Conservation (phyloP, 1,140 invertebrate genomes). For the Scaptodrosophila lebanonensis region DNA sequence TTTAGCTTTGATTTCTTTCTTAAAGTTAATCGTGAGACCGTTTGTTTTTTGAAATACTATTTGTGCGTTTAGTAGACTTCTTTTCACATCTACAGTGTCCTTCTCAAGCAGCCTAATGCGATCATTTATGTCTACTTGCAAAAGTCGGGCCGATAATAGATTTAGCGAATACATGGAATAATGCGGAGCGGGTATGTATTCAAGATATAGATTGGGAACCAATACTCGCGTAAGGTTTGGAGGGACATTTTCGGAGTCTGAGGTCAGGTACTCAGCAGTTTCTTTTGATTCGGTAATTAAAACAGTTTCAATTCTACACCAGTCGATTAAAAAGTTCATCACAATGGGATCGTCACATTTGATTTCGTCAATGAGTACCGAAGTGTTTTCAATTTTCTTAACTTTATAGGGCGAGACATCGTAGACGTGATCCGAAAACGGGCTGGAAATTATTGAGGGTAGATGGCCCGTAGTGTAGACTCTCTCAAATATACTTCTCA, state of each 20-base stretch:
- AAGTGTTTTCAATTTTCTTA: slow-evolving; percentile 44
- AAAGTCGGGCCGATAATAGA: slow-evolving; percentile 77
- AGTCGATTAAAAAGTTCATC: slow-evolving; percentile 91
- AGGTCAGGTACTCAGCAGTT: slow-evolving; percentile 82
- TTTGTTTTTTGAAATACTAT: too few relatives aligned
- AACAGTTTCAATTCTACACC: slow-evolving; percentile 83
- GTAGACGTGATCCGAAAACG: slow-evolving; percentile 82
- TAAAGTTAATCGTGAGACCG: too few relatives aligned
- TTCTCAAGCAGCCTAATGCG: slow-evolving; percentile 77
- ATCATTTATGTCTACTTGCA: slow-evolving; percentile 83
- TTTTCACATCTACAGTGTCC: too few relatives aligned
- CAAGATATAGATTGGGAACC: slow-evolving; percentile 79
- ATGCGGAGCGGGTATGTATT: slow-evolving; percentile 79
- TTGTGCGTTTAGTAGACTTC: too few relatives aligned
- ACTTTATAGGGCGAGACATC: slow-evolving; percentile 81
- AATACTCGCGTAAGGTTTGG: slow-evolving; percentile 81
- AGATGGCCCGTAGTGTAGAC: slow-evolving; percentile 29
- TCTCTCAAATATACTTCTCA: slow-evolving; percentile 42
- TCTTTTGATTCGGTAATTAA: slow-evolving; percentile 81
- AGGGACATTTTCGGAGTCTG: slow-evolving; percentile 81
- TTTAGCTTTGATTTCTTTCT: slow-evolving; percentile 32
- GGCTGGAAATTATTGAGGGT: slow-evolving; percentile 82
- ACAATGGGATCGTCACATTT: slow-evolving; percentile 87
- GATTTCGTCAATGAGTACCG: slow-evolving; percentile 79
- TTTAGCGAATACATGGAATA: slow-evolving; percentile 83